Conservation (phyloP, 2,888 invertebrate genomes). For the Cinara cedri region DNA sequence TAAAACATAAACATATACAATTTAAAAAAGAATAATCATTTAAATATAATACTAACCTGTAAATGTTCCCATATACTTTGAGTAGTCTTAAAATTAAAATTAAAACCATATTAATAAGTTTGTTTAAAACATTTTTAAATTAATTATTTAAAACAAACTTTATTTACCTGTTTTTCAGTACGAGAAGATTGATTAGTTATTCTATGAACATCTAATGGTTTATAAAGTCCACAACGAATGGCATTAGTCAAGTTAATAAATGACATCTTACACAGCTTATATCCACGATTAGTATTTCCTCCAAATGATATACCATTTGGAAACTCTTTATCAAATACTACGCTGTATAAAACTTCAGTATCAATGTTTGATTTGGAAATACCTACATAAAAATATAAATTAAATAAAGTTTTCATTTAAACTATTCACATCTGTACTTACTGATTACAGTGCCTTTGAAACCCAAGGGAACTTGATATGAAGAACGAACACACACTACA, state of each 20-base stretch:
- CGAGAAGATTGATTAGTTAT: background rate
- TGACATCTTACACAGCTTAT: slow-evolving; percentile 50
- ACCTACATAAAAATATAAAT: slow-evolving; percentile 7
- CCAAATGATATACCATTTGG: slow-evolving; percentile 67
- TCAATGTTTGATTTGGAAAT: slow-evolving; percentile 45
- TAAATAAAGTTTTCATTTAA: background rate
- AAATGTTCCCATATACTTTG: slow-evolving; percentile 51
- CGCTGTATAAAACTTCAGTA: slow-evolving; percentile 72
- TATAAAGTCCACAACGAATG: slow-evolving; percentile 33
- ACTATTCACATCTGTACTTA: slow-evolving; percentile 17
- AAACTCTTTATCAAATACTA: slow-evolving; percentile 81
- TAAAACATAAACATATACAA: background rate
- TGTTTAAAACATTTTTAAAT: background rate
- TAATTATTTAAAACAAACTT: background rate
- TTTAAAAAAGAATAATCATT: background rate
- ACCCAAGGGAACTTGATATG: slow-evolving; percentile 81
- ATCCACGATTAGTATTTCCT: slow-evolving; percentile 30
- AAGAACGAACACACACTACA: slow-evolving; percentile 77
- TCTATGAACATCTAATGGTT: slow-evolving; percentile 41
- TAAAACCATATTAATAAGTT: background rate
- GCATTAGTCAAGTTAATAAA: slow-evolving; percentile 53
- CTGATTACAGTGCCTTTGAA: slow-evolving; percentile 84
- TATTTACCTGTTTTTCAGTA: slow-evolving; percentile 40
- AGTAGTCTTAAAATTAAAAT: slow-evolving; percentile 32
- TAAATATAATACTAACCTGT: slow-evolving; percentile 32